Evolutionary conservation across 2,888 invertebrate species (phyloP), one percentile per base, ranked within the genome.

Genomic region (Cephonodes hylas): DNA sequence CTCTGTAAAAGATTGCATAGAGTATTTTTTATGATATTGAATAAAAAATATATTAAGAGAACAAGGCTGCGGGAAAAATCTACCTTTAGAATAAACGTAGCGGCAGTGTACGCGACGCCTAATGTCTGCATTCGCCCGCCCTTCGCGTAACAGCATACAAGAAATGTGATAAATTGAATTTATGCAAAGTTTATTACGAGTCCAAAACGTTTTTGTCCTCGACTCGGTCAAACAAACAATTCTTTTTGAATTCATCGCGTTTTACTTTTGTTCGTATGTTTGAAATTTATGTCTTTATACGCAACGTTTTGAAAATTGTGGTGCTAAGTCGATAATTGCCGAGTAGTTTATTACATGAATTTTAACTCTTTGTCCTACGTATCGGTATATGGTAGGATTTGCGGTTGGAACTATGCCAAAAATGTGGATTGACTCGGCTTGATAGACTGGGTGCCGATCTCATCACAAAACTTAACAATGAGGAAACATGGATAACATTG

Each of bases 141-240:
- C 64, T 68, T 65, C 48, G 63, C 59, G 61, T 64, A 63, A 65
- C 42, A 58, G 18, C 46, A 45, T 61, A 64, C 59, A 63, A 67
- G 60, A 61, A 65, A 60, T 62, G 15, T 66, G 61, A 60, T 65
- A 69, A 67, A 63, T 69, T 64, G 38, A 66, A 66, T 66, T 62
- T 62, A 66, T 69, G 68, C 68, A 69, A 68, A 67, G 61, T 62
- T 59, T 61, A 64, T 62, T 65, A 64, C 60, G 59, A 64, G 34
- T 58, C 58, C 42, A 18, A 57, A 60, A 60, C 38, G 34, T 56
- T 58, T 59, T 64, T 59, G 63, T 63, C 64, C 66, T 65, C 66
- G 66, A 70, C 62, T 68, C 31, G 68, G 65, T 58, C 31, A 61
- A 63, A 67, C 66, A 69, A 66, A 70, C 68, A 66, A 67, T 56